A percentile compares a stretch with the other conserved stretches of the same genome.
phyloP scores from a whole-genome alignment of 1,140 invertebrate genomes.

The Plectus sambesii region DNA sequence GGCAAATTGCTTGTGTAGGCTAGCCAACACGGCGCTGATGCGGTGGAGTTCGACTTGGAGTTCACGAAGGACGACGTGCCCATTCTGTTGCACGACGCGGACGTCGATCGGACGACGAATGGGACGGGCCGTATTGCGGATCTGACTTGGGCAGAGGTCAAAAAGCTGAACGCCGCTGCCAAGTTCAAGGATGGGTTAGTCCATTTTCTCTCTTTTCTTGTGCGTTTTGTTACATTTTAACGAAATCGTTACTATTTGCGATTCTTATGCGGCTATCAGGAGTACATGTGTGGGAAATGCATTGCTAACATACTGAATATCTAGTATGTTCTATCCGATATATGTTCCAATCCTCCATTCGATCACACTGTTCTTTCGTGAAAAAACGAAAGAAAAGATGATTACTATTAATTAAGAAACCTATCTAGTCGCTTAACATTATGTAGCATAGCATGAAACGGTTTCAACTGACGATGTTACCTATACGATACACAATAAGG shows the following conservation, averaged over 20 bases:
- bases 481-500: no score
- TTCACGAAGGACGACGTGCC: conserved; percentile 61
- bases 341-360: no score
- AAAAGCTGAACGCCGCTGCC: conserved; percentile 55
- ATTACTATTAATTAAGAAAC: no score
- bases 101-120: conserved; percentile 59
- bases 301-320: no score
- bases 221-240: conserved; percentile 50
- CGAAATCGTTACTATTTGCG: conserved; percentile 49
- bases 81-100: conserved; percentile 63
- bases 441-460: no score
- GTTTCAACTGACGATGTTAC: no score
- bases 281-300: no score
- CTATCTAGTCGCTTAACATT: no score
- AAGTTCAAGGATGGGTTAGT: conserved; percentile 37
- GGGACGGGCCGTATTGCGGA: conserved; percentile 51
- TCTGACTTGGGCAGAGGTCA: conserved; percentile 57
- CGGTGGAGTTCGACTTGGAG: conserved; percentile 64
- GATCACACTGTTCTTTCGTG: no score
- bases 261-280: no score
- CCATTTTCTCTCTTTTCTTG: conserved; percentile 10
- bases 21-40: conserved; percentile 55
- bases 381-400: no score
- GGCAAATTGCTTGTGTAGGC: conserved; percentile 29
- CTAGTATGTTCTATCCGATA: no score